Conservation (phyloP, 2,797 vertebrate species). For the Lagorchestes hirsutus region DNA sequence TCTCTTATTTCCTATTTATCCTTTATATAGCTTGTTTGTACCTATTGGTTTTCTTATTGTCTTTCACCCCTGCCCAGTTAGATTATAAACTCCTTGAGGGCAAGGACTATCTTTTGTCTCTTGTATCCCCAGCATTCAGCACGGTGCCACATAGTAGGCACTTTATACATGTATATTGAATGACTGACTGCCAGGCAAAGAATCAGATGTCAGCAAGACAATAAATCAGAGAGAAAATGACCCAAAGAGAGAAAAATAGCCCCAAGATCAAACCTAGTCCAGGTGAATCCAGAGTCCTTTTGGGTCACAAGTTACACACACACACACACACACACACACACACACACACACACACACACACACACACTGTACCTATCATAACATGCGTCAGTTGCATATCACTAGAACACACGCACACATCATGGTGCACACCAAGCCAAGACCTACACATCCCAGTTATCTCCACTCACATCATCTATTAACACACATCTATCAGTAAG, state of each 20-base stretch:
- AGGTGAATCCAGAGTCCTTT: too few species aligned
- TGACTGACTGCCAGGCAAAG: not conserved
- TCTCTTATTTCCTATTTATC: not conserved
- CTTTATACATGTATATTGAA: not conserved
- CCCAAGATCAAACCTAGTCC: not conserved
- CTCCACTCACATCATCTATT: not conserved
- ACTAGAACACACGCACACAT: not conserved
- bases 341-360: too few species aligned
- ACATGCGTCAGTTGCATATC: not conserved
- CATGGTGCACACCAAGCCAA: not conserved
- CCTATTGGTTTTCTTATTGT: not conserved
- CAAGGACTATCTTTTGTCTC: not conserved
- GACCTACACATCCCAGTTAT: not conserved
- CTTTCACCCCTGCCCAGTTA: not conserved
- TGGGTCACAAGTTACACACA: too few species aligned
- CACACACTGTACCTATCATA: not conserved
- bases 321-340: too few species aligned
- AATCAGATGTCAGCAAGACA: not conserved
- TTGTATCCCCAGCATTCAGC: not conserved
- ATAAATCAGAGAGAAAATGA: not conserved
- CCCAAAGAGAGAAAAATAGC: too few species aligned
- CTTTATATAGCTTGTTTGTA: not conserved
- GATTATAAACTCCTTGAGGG: not conserved
- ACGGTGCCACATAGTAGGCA: not conserved
- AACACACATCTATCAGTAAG: not conserved